phyloP scores from a whole-genome alignment of 1,140 invertebrate genomes.

The Papilio xuthus region DNA sequence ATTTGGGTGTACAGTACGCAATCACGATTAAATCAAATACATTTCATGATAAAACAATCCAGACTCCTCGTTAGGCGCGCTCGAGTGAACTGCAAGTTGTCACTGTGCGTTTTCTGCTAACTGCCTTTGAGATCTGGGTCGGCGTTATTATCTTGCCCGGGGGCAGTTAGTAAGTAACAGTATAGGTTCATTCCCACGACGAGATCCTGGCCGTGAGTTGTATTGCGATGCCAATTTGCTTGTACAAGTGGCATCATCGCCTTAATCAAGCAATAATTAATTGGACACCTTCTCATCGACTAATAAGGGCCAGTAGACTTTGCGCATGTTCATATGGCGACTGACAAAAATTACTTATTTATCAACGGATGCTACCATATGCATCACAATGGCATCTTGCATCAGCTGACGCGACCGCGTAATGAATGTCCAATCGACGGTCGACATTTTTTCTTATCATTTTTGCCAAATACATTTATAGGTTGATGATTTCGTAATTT shows the following conservation, averaged over 20 bases:
- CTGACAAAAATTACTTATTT: slow-evolving; percentile 52
- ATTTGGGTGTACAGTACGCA: slow-evolving; percentile 2
- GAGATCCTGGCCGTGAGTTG: slow-evolving; percentile 27
- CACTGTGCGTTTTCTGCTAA: slow-evolving; percentile 25
- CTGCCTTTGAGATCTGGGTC: slow-evolving; percentile 11
- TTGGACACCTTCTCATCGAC: slow-evolving; percentile 49
- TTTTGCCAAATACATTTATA: slow-evolving; percentile 25
- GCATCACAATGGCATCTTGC: slow-evolving; percentile 44
- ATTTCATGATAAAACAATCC: neutral
- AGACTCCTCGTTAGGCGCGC: slow-evolving; percentile 4
- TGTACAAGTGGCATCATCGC: slow-evolving; percentile 44
- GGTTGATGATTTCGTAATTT: slow-evolving; percentile 31
- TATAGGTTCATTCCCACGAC: slow-evolving; percentile 53
- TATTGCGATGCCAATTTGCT: slow-evolving; percentile 52
- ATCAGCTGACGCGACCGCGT: slow-evolving; percentile 36
- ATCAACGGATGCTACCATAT: slow-evolving; percentile 42
- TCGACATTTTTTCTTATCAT: slow-evolving; percentile 18
- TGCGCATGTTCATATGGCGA: slow-evolving; percentile 41
- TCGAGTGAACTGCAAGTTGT: slow-evolving; percentile 6
- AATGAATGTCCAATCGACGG: slow-evolving; percentile 28
- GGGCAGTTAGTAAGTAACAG: slow-evolving; percentile 13
- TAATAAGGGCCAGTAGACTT: slow-evolving; percentile 42
- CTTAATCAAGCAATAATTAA: slow-evolving; percentile 56
- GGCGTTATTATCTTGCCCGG: slow-evolving; percentile 11
- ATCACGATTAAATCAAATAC: slow-evolving; percentile 11